Conservation (phyloP, 2,113 vertebrate genomes). For the Aix galericulata region DNA sequence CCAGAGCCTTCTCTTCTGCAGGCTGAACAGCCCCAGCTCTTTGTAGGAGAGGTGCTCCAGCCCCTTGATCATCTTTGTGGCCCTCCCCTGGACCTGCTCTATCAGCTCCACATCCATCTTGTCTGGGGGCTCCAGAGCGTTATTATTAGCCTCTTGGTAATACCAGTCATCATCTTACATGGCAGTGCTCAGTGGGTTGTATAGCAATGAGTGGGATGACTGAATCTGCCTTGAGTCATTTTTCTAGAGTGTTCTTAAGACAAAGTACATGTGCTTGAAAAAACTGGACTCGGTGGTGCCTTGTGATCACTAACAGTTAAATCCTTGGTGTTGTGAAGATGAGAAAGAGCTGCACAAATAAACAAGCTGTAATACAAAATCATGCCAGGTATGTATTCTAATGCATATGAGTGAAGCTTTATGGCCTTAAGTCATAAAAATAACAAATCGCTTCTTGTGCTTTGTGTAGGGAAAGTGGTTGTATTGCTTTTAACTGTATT, state of each 20-base stretch:
- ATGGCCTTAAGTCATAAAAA: neutral
- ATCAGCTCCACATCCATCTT: too few species aligned
- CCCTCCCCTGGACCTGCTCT: too few species aligned
- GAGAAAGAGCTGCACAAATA: neutral
- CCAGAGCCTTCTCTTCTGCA: too few species aligned
- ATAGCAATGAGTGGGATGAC: neutral
- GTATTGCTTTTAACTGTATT: neutral
- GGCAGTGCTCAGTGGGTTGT: neutral
- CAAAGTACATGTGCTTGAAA: neutral
- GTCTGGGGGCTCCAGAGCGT: neutral
- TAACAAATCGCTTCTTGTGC: neutral
- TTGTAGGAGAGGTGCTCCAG: too few species aligned
- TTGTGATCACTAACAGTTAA: neutral
- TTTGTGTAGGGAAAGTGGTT: neutral
- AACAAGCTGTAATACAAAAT: neutral
- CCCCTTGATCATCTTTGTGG: too few species aligned
- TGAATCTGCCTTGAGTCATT: neutral
- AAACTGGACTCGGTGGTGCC: neutral
- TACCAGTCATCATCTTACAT: neutral
- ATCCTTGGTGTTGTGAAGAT: neutral
- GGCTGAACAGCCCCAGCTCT: too few species aligned
- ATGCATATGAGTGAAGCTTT: neutral
- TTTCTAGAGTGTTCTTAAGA: neutral
- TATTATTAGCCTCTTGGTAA: neutral
- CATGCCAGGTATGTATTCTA: neutral